Evolutionary conservation across 2,888 invertebrate species (phyloP).

Genomic region (Heteropelma amictum): DNA sequence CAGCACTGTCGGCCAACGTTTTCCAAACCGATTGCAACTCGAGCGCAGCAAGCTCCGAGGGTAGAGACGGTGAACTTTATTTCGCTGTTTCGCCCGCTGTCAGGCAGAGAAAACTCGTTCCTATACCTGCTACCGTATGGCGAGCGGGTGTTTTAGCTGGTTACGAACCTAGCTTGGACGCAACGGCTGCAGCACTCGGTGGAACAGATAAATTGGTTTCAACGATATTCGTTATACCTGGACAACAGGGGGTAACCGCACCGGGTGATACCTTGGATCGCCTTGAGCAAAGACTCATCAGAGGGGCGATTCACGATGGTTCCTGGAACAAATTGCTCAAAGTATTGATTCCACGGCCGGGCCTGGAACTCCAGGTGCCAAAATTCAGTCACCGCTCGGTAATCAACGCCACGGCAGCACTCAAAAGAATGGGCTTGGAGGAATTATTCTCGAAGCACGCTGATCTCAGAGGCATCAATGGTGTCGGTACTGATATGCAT

Average conservation of each 20-base stretch:
- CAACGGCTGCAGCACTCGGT: constrained; percentile 89
- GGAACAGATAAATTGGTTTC: constrained; percentile 85
- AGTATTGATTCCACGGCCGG: constrained; percentile 86
- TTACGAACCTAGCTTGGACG: constrained; percentile 90
- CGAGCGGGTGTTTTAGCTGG: constrained; percentile 88
- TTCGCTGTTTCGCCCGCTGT: constrained; percentile 90
- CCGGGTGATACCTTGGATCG: constrained; percentile 88
- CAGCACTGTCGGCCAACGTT: constrained; percentile 89
- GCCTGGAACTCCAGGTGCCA: constrained; percentile 90
- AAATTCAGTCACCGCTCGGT: constrained; percentile 90
- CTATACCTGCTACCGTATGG: constrained; percentile 91
- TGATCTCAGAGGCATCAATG: constrained; percentile 90
- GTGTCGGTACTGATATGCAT: constrained; percentile 87
- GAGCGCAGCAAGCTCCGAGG: constrained; percentile 85
- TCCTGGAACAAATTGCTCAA: constrained; percentile 87
- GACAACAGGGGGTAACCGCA: constrained; percentile 89
- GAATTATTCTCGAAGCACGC: constrained; percentile 89
- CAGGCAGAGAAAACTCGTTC: constrained; percentile 88
- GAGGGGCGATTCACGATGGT: constrained; percentile 82
- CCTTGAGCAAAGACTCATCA: constrained; percentile 85
- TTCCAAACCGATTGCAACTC: constrained; percentile 92
- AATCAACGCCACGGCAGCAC: constrained; percentile 88
- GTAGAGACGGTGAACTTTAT: constrained; percentile 91
- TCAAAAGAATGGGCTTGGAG: constrained; percentile 89
- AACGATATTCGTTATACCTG: constrained; percentile 90